Conservation (phyloP, 1,140 invertebrate genomes). For the Hyles euphorbiae region DNA sequence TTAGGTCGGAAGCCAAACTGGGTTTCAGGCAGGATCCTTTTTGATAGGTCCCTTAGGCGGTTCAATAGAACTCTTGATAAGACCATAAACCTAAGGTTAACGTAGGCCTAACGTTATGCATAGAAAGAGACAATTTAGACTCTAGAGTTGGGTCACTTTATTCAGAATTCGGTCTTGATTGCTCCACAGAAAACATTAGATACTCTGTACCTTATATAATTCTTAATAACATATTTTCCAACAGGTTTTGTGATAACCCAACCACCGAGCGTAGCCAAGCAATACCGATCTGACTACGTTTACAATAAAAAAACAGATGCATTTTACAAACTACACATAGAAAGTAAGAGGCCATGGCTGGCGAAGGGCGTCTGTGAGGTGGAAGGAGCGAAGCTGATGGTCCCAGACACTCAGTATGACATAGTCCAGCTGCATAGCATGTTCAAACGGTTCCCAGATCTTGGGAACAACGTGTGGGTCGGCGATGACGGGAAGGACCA, state of each 20-base stretch:
- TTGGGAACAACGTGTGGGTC: slow-evolving; percentile 34
- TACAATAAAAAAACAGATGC: slow-evolving; percentile 40
- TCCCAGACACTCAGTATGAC: slow-evolving; percentile 21
- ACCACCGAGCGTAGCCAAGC: slow-evolving; percentile 11
- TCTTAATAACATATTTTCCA: neutral
- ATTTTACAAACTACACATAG: slow-evolving; percentile 50
- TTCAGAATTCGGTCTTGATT: too few relatives aligned
- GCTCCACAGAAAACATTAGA: too few relatives aligned
- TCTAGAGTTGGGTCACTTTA: too few relatives aligned
- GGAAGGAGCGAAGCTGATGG: slow-evolving; percentile 37
- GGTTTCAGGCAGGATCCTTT: too few relatives aligned
- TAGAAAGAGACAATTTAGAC: too few relatives aligned
- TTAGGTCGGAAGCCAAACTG: too few relatives aligned
- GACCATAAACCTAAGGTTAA: too few relatives aligned
- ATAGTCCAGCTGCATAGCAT: slow-evolving; percentile 35
- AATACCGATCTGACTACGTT: slow-evolving; percentile 39
- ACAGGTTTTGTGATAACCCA: slow-evolving; percentile 1
- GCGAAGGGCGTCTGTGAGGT: slow-evolving; percentile 15
- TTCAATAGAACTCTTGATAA: too few relatives aligned
- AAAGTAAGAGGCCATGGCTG: neutral
- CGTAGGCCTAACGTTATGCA: too few relatives aligned
- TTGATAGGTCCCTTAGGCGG: too few relatives aligned
- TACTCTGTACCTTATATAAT: too few relatives aligned
- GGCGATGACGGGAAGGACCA: slow-evolving; percentile 27
- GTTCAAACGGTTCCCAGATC: slow-evolving; percentile 47